phyloP scores from a whole-genome alignment of 2,797 vertebrate genomes.

The Oryzias sinensis region DNA sequence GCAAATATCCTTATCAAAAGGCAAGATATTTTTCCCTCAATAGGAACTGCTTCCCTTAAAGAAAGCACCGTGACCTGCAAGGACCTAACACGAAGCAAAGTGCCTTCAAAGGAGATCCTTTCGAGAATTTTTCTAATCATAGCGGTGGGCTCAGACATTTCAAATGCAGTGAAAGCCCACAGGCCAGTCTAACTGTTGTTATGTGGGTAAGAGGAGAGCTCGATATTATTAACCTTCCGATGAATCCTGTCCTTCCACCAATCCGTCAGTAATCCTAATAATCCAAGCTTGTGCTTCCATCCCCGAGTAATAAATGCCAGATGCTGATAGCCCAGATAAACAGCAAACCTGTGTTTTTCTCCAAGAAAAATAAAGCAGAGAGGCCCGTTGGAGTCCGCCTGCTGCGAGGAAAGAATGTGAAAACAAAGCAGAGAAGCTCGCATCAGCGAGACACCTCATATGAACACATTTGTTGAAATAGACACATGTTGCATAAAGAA shows the following conservation, averaged over 20 bases:
- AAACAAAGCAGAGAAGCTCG: constrained; percentile 56
- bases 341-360: constrained; percentile 71
- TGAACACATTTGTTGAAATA: constrained; percentile 20
- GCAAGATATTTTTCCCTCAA: constrained; percentile 15
- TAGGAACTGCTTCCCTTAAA: constrained; percentile 8
- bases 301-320: constrained; percentile 74
- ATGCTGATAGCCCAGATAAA: constrained; percentile 76
- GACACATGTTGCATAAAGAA: constrained; percentile 4
- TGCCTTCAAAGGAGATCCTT: constrained; percentile 43
- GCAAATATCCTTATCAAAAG: constrained; percentile 4
- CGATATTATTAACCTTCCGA: constrained; percentile 71
- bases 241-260: constrained; percentile 61
- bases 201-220: constrained; percentile 54
- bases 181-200: constrained; percentile 49
- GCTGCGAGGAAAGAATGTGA: constrained; percentile 72
- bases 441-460: constrained; percentile 27
- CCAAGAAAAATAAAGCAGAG: constrained; percentile 73
- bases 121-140: constrained; percentile 45
- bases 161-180: constrained; percentile 49
- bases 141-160: constrained; percentile 44
- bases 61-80: constrained; percentile 1
- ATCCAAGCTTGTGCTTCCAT: constrained; percentile 69
- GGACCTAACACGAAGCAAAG: constrained; percentile 12
- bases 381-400: constrained; percentile 61
- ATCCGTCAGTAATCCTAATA: constrained; percentile 75